phyloP scores from a whole-genome alignment of 1,140 invertebrate genomes.

The Bombus pyrosoma region DNA sequence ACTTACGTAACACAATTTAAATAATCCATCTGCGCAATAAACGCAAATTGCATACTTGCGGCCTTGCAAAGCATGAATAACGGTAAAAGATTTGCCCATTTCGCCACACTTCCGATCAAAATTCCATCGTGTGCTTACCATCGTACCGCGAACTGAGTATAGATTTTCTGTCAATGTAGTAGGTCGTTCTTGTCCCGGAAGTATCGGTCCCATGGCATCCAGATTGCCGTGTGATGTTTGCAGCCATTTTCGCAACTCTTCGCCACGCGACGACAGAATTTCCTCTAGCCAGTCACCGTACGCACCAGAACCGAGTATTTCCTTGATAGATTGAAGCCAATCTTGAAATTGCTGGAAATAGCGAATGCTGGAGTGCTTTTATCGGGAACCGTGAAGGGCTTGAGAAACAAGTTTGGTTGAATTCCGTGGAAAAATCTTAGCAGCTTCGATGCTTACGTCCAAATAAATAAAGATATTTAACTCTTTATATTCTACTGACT shows the following conservation, averaged over 20 bases:
- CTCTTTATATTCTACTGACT: too few species aligned
- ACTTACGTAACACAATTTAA: not conserved
- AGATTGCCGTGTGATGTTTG: slow-evolving; percentile 7
- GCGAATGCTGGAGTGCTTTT: not conserved
- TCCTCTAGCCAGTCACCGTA: slow-evolving; percentile 65
- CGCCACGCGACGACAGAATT: slow-evolving; percentile 52
- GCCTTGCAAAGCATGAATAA: not conserved
- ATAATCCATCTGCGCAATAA: not conserved
- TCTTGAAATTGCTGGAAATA: slow-evolving; percentile 66
- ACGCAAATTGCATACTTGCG: not conserved
- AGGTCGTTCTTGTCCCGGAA: not conserved
- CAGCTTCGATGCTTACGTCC: not conserved
- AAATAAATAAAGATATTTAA: too few species aligned
- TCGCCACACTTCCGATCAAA: not conserved
- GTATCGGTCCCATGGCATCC: not conserved
- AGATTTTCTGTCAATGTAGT: slow-evolving; percentile 14
- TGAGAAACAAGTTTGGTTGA: not conserved
- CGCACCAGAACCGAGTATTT: slow-evolving; percentile 48
- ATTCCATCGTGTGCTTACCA: not conserved
- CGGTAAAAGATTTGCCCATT: not conserved
- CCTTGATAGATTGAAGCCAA: slow-evolving; percentile 66
- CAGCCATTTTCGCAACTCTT: slow-evolving; percentile 69
- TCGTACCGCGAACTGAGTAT: not conserved
- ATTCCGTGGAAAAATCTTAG: not conserved
- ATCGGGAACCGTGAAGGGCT: not conserved